These are phyloP conservation scores for Apamea sordens DNA, from an alignment of 2,888 invertebrate genomes.

Conservation along the genomic window DNA sequence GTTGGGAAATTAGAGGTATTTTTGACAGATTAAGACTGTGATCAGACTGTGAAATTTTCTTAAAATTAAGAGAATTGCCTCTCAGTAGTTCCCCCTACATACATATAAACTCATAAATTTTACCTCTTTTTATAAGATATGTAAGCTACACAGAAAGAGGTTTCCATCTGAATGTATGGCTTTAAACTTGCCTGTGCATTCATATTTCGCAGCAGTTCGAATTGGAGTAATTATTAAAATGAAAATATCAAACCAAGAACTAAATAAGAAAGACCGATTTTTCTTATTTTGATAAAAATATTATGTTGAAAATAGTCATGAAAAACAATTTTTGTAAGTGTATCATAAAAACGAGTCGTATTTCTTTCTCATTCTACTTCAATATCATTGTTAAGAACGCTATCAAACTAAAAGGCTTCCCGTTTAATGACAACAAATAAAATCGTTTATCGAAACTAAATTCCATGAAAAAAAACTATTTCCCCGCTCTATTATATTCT, in stretches of 20 bases:
- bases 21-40: no score
- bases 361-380: slow-evolving; percentile 1
- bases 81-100: not conserved
- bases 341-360: not conserved
- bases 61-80: no score
- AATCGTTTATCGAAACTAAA: slow-evolving; percentile 43
- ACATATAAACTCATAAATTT: not conserved
- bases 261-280: not conserved
- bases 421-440: slow-evolving; percentile 44
- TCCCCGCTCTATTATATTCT: slow-evolving; percentile 51
- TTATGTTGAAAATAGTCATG: not conserved
- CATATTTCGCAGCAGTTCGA: not conserved
- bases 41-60: no score
- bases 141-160: not conserved
- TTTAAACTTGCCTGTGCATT: not conserved
- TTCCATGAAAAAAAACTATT: slow-evolving; percentile 51
- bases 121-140: not conserved
- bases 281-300: not conserved
- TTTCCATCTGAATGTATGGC: no score
- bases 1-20: no score
- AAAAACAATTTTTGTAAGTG: not conserved
- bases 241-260: not conserved
- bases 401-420: slow-evolving; percentile 42
- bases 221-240: not conserved
- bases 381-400: slow-evolving; percentile 8